Base-by-base conservation (phyloP, 1,140 invertebrate species). In the Zeugodacus cucurbitae region DNA sequence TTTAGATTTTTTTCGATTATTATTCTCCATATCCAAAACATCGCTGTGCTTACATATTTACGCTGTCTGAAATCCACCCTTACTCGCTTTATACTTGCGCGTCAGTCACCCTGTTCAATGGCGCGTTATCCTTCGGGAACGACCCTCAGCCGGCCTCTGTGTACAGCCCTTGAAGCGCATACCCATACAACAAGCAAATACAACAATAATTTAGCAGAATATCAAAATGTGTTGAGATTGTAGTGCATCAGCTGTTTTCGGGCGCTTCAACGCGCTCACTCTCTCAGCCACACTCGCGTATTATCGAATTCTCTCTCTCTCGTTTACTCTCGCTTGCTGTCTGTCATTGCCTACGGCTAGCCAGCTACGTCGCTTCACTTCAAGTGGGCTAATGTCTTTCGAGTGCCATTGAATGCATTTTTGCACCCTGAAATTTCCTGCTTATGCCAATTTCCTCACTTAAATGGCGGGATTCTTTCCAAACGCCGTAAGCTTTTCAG, bases 311-410 rank as follows among this genome's bases (percentile, higher is more conserved):
- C 48, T 7, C 48, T 54, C 58, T 59, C 2, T 11, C 58, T 59
- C 34, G 7, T 22, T 17, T 44, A 48, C 5, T 48, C 64, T 48
- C 87, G 3, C 64, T 70, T 59, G 0, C 62, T n/a, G 29, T 32
- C 29, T 37, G 29, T 8, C 37, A 20, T 64, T 88, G 54, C 41
- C 87, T 37, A n/a, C 44, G 87, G 87, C 41, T 70, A 58, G 3
- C 26, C 57, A 82, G 10, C 26, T 29, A 48, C 44, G 74, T n/a
- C 74, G 74, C 41, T 82, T 29, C 74, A 48, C n/a, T 82, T 82
- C 82, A 70, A 87, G 88, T 88, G 82, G 59, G 85, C 88, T 88
- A 62, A 64, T 86, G 88, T 78, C 41, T 86, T 88, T 86, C 88
- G 48, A 88, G 57, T 86, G 82, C 58, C 74, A 78, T 82, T 82